Conservation (phyloP, 2,113 vertebrate genomes). For the Meles meles region DNA sequence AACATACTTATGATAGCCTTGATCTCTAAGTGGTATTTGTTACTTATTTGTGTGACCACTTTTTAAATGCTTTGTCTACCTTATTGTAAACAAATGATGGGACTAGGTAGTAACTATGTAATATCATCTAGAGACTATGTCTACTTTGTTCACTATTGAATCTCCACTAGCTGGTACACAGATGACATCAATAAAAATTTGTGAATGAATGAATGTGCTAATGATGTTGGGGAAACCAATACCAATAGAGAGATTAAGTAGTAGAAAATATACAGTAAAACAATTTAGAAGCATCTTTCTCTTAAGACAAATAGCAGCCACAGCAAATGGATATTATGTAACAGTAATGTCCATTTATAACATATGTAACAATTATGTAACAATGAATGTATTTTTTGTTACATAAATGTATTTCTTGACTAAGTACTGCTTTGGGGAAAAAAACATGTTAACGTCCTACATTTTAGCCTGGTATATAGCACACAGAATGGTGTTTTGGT, state of each 20-base stretch:
- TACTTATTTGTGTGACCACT: not conserved
- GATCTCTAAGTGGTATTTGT: not conserved
- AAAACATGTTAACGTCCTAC: not conserved
- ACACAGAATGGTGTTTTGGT: not conserved
- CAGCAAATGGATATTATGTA: not conserved
- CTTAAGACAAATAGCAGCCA: not conserved
- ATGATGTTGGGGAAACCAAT: not conserved
- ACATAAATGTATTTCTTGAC: not conserved
- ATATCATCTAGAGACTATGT: not conserved
- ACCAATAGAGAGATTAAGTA: not conserved
- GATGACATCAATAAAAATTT: not conserved
- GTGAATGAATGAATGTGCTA: not conserved
- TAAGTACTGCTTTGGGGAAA: not conserved
- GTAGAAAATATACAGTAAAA: not conserved
- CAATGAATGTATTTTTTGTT: too few relatives aligned
- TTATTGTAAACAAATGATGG: not conserved
- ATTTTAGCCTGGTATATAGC: not conserved
- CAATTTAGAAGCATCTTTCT: not conserved
- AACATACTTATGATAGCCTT: not conserved
- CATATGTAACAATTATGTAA: too few relatives aligned
- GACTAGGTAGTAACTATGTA: not conserved
- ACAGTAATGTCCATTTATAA: too few relatives aligned
- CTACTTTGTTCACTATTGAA: not conserved
- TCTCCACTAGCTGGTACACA: not conserved
- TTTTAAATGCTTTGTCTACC: not conserved